Conservation (phyloP, 2,113 vertebrate species). For the Trogon surrucura region DNA sequence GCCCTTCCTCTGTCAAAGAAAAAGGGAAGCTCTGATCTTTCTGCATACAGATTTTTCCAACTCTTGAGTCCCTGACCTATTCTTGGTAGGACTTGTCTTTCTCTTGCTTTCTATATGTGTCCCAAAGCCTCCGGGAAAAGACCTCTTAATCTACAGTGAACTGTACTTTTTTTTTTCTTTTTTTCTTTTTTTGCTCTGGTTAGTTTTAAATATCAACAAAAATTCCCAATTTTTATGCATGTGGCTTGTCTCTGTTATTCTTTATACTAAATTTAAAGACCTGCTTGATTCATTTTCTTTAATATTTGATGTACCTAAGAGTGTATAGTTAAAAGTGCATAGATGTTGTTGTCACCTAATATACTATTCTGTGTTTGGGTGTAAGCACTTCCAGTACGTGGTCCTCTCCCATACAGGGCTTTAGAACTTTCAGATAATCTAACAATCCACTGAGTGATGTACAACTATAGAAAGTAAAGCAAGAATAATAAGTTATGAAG, state of each 20-base stretch:
- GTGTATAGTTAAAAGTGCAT: neutral
- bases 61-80: neutral
- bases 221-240: neutral
- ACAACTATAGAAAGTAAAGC: neutral
- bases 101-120: neutral
- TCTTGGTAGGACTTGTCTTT: neutral
- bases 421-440: neutral
- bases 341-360: neutral
- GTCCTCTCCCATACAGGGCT: neutral
- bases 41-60: neutral
- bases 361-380: neutral
- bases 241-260: neutral
- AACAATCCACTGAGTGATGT: neutral
- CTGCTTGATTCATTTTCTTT: neutral
- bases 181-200: neutral
- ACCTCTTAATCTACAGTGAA: neutral
- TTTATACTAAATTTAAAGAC: neutral
- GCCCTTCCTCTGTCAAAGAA: neutral
- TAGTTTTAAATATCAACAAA: neutral
- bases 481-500: neutral
- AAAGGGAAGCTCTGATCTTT: constrained; percentile 30
- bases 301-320: neutral
- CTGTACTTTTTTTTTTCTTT: neutral
- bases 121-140: neutral
- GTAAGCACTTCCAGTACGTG: neutral